phyloP scores from a whole-genome alignment of 2,797 vertebrate species.

The Zalophus californianus region DNA sequence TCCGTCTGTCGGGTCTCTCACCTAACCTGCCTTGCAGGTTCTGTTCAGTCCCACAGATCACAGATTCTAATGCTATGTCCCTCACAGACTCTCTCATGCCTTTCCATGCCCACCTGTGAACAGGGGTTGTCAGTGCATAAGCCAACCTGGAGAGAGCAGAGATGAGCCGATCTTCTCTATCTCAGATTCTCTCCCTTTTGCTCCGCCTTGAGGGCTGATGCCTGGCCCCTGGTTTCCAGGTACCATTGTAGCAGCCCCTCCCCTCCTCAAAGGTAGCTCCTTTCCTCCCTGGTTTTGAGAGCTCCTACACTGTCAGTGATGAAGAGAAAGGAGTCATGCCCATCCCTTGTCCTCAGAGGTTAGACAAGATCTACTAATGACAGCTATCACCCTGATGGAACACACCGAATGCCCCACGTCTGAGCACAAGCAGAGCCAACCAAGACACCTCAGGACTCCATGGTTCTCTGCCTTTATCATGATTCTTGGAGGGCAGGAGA shows the following conservation, averaged over 20 bases:
- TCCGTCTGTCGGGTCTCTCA: fast-evolving
- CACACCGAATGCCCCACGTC: neutral
- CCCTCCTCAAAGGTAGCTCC: neutral
- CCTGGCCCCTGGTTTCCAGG: neutral
- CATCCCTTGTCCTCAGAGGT: neutral
- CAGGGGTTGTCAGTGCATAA: fast-evolving
- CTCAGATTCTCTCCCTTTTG: neutral
- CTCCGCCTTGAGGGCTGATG: neutral
- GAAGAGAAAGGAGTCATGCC: neutral
- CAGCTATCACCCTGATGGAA: neutral
- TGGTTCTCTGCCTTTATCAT: neutral
- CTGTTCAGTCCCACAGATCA: fast-evolving
- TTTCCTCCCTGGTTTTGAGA: neutral
- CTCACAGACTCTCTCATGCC: neutral
- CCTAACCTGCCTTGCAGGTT: neutral
- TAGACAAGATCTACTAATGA: neutral
- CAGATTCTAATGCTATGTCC: neutral
- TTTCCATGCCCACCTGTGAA: neutral
- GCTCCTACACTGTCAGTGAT: neutral
- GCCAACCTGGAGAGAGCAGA: neutral
- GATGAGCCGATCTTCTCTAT: neutral
- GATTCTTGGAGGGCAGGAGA: neutral
- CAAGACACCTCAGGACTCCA: neutral
- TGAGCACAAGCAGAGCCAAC: neutral
- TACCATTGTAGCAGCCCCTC: neutral